Percentiles rank a stretch among this genome's conserved stretches.
phyloP scores from a whole-genome alignment of 2,113 vertebrate genomes.

The Limanda limanda region DNA sequence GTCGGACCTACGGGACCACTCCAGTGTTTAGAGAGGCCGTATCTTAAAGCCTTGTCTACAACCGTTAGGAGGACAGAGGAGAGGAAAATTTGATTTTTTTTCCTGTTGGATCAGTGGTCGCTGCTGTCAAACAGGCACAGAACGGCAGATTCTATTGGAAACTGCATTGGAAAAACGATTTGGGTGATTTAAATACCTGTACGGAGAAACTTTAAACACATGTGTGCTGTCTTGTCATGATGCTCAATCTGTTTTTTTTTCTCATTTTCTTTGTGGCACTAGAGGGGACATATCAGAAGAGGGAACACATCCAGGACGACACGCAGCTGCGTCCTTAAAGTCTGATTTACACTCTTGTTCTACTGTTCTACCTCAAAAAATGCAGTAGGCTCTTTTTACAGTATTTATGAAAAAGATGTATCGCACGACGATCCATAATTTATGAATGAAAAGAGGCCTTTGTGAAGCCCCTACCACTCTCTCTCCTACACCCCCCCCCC shows the following conservation, averaged over 20 bases:
- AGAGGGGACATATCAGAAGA: neutral
- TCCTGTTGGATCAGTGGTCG: slow-evolving; percentile 22
- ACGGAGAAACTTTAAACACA: neutral
- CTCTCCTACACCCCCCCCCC: slow-evolving; percentile 15
- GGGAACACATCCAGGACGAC: no score
- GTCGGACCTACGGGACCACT: slow-evolving; percentile 54
- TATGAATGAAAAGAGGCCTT: slow-evolving; percentile 88
- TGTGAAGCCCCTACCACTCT: slow-evolving; percentile 74
- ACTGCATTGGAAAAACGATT: slow-evolving; percentile 8
- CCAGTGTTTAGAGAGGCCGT: slow-evolving; percentile 51
- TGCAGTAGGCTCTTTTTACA: slow-evolving; percentile 54
- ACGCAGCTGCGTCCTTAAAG: no score
- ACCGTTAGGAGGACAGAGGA: slow-evolving; percentile 48
- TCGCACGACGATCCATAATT: slow-evolving; percentile 74
- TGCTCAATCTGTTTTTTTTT: neutral
- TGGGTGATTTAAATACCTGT: slow-evolving; percentile 18
- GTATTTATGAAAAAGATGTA: slow-evolving; percentile 71
- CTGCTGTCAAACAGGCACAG: slow-evolving; percentile 20
- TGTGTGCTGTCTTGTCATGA: slow-evolving; percentile 10
- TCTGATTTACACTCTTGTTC: no score
- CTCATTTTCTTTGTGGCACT: neutral
- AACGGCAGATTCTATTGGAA: slow-evolving; percentile 13
- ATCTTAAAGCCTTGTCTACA: slow-evolving; percentile 51
- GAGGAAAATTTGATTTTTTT: slow-evolving; percentile 42
- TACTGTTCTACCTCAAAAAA: slow-evolving; percentile 1